Evolutionary conservation across 2,888 invertebrate genomes (phyloP).

Genomic region (Drosophila trichaetosa): DNA sequence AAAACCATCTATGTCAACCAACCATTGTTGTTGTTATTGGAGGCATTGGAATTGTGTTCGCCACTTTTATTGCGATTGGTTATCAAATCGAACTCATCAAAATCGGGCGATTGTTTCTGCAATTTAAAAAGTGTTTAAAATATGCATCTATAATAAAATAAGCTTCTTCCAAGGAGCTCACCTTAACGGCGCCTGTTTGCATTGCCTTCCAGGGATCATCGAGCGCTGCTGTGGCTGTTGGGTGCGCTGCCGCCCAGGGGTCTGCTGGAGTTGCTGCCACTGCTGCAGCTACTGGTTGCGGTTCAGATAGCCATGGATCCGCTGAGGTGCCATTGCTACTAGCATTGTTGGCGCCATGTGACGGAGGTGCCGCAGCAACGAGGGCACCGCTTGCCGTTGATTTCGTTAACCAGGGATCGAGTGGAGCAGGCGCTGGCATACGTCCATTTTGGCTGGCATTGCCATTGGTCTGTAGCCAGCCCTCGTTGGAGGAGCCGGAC

Average conservation of each 20-base stretch:
- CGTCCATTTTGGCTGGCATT: conserved; percentile 69
- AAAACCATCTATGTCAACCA: conserved; percentile 1
- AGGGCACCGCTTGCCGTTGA: conserved; percentile 53
- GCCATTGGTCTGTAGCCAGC: conserved; percentile 84
- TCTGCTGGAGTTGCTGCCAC: conserved; percentile 62
- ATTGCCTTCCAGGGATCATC: conserved; percentile 87
- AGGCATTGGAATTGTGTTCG: conserved; percentile 78
- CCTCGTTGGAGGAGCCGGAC: conserved; percentile 84
- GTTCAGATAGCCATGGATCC: conserved; percentile 83
- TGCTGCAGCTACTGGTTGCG: conserved; percentile 43
- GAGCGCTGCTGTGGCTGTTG: conserved; percentile 62
- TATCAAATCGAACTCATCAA: conserved; percentile 95
- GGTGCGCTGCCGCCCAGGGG: conserved; percentile 72
- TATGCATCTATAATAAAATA: not conserved
- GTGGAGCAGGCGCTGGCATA: conserved; percentile 57
- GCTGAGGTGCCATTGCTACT: conserved; percentile 52
- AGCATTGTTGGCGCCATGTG: conserved; percentile 44
- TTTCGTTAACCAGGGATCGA: conserved; percentile 82
- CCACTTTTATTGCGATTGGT: conserved; percentile 89
- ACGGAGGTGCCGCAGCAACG: conserved; percentile 58
- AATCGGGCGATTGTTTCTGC: conserved; percentile 86
- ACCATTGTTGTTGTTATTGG: conserved; percentile 85
- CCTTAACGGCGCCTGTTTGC: conserved; percentile 84
- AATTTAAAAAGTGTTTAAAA: not conserved
- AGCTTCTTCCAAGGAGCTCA: conserved; percentile 24